A percentile compares a stretch with the other conserved stretches of the same genome.
Evolutionary conservation across 2,888 invertebrate genomes (phyloP).

Genomic region (Pseudoips prasinana): DNA sequence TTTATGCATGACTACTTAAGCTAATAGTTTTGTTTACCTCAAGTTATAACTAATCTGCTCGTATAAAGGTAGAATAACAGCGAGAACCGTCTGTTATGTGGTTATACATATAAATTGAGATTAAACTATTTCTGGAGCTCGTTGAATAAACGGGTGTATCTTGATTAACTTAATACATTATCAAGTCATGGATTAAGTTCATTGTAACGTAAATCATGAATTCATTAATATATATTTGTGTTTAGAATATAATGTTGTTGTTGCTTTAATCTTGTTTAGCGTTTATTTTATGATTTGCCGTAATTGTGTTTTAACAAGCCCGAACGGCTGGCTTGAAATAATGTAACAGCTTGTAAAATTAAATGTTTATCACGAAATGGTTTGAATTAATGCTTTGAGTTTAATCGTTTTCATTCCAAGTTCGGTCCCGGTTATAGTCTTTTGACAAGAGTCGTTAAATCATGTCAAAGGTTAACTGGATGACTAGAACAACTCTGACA

Average conservation of each 20-base stretch:
- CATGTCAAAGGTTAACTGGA: too few species aligned
- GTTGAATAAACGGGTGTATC: slow-evolving; percentile 1
- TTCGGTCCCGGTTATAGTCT: too few species aligned
- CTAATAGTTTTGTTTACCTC: slow-evolving; percentile 5
- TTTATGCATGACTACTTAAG: too few species aligned
- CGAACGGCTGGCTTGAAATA: not conserved
- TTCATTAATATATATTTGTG: slow-evolving; percentile 18
- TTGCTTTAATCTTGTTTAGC: slow-evolving; percentile 23
- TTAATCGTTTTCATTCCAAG: too few species aligned
- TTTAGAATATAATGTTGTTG: slow-evolving; percentile 20
- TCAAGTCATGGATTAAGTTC: slow-evolving; percentile 14
- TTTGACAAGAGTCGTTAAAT: too few species aligned
- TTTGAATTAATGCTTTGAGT: too few species aligned
- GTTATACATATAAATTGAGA: slow-evolving; percentile 7
- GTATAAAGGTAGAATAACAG: slow-evolving; percentile 3
- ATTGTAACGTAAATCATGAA: slow-evolving; percentile 19
- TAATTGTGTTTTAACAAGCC: slow-evolving; percentile 21
- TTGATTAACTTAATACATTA: slow-evolving; percentile 17
- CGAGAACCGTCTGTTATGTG: slow-evolving; percentile 5
- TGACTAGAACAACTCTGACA: too few species aligned
- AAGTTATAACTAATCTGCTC: slow-evolving; percentile 3
- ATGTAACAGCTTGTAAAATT: too few species aligned
- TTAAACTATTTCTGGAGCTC: slow-evolving; percentile 8
- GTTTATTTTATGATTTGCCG: slow-evolving; percentile 22
- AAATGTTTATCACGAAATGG: too few species aligned